Conservation (phyloP, 2,888 invertebrate genomes). For the Napeogenes inachia region DNA sequence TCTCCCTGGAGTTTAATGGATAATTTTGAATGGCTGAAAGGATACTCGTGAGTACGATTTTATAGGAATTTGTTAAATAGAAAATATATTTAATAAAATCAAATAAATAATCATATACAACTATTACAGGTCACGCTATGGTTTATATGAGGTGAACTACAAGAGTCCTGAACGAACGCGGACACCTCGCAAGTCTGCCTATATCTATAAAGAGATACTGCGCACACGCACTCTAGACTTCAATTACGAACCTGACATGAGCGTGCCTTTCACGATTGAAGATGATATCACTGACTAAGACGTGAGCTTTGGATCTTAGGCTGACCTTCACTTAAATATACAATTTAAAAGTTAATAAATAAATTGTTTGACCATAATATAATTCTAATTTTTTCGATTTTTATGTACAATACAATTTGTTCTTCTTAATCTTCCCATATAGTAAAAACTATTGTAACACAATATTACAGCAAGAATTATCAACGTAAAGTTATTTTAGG, state of each 20-base stretch:
- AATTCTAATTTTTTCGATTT: too few relatives aligned
- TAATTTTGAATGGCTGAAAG: slow-evolving; percentile 78
- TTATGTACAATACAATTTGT: too few relatives aligned
- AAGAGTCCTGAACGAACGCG: slow-evolving; percentile 75
- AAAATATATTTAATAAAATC: not conserved
- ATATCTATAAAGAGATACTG: slow-evolving; percentile 68
- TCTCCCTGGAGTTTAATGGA: slow-evolving; percentile 79
- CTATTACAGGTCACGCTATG: slow-evolving; percentile 73
- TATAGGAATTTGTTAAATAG: not conserved
- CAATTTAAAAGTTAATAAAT: too few relatives aligned
- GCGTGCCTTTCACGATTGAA: slow-evolving; percentile 39
- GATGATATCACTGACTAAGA: slow-evolving; percentile 31
- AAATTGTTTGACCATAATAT: too few relatives aligned
- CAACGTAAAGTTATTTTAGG: too few relatives aligned
- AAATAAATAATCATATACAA: not conserved
- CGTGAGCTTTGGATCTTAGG: too few relatives aligned
- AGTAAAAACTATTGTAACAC: too few relatives aligned
- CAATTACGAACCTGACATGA: slow-evolving; percentile 40
- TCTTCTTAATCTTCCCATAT: too few relatives aligned
- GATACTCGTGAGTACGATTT: slow-evolving; percentile 64
- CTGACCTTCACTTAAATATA: too few relatives aligned
- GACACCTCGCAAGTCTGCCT: slow-evolving; percentile 78
- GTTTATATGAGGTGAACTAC: slow-evolving; percentile 81
- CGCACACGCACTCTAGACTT: slow-evolving; percentile 46
- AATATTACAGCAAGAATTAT: too few relatives aligned